Percentiles rank a stretch among this genome's conserved stretches.
phyloP scores from a whole-genome alignment of 2,113 vertebrate species.

The Vulpes vulpes region DNA sequence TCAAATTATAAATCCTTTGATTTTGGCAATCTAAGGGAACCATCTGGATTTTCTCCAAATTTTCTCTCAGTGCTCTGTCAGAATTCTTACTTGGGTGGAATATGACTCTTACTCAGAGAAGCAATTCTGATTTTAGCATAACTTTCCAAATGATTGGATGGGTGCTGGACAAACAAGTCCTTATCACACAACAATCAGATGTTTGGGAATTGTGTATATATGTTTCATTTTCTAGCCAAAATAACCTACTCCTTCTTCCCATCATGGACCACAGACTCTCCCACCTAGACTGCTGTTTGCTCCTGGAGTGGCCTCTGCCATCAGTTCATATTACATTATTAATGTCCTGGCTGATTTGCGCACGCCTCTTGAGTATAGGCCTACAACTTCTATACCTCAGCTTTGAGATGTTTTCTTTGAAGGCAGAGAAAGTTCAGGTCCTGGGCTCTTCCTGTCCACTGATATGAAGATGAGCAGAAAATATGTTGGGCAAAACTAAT shows the following conservation, averaged over 20 bases:
- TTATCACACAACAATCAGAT: background rate
- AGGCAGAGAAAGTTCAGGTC: background rate
- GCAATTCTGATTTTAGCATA: conserved; percentile 34
- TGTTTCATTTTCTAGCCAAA: background rate
- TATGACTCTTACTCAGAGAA: background rate
- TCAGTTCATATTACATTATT: conserved; percentile 9
- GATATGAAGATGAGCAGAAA: background rate
- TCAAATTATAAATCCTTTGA: conserved; percentile 63
- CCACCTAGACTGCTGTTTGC: background rate
- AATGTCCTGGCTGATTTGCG: background rate
- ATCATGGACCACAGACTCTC: background rate
- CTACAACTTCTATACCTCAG: background rate
- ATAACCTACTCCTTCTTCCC: background rate
- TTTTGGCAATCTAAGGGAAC: conserved; percentile 49
- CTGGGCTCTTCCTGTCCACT: background rate
- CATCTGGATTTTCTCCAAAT: background rate
- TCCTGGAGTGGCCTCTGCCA: background rate
- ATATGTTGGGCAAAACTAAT: background rate
- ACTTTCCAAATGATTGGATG: background rate
- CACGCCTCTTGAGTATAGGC: background rate
- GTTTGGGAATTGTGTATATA: background rate
- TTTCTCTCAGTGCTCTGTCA: conserved; percentile 13
- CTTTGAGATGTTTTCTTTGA: background rate
- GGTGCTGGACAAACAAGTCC: background rate
- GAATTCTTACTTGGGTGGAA: conserved; percentile 39